Conservation (phyloP, 1,140 invertebrate genomes). For the Subanguina moxae region DNA sequence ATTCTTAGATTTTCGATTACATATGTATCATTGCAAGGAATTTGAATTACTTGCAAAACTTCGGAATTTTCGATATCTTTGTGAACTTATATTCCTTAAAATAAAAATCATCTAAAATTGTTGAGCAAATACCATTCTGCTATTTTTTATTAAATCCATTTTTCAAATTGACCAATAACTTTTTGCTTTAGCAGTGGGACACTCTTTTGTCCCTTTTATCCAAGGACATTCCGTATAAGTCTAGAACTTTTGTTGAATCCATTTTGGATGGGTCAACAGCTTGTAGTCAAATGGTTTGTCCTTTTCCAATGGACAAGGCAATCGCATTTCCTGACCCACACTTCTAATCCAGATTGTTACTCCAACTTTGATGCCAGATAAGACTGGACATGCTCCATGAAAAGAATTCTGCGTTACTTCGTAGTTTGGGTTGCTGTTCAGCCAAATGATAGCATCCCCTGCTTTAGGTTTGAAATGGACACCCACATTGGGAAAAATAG, state of each 20-base stretch:
- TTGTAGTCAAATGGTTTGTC: constrained; percentile 5
- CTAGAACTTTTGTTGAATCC: constrained; percentile 1
- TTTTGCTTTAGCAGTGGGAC: neutral
- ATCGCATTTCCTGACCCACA: constrained; percentile 37
- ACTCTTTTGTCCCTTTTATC: neutral
- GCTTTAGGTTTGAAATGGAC: constrained; percentile 28
- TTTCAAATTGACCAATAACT: neutral
- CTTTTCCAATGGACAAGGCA: constrained; percentile 21
- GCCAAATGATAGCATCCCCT: constrained; percentile 42
- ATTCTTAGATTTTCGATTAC: too few relatives aligned
- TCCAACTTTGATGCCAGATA: constrained; percentile 38
- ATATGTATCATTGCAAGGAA: too few relatives aligned
- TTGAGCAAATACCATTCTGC: too few relatives aligned
- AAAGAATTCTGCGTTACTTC: constrained; percentile 19
- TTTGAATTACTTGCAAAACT: too few relatives aligned
- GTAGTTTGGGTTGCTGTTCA: constrained; percentile 35
- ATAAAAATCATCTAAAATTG: too few relatives aligned
- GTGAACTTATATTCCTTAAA: too few relatives aligned
- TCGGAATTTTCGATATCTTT: too few relatives aligned
- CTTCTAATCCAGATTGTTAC: constrained; percentile 39
- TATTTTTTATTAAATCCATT: too few relatives aligned
- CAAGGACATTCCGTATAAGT: constrained; percentile 2
- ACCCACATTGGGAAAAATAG: constrained; percentile 35
- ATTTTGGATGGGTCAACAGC: neutral
- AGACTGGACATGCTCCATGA: constrained; percentile 45